These are phyloP conservation scores for Hylaea fasciaria DNA, from an alignment of 2,888 invertebrate species.

Conservation along the genomic window DNA sequence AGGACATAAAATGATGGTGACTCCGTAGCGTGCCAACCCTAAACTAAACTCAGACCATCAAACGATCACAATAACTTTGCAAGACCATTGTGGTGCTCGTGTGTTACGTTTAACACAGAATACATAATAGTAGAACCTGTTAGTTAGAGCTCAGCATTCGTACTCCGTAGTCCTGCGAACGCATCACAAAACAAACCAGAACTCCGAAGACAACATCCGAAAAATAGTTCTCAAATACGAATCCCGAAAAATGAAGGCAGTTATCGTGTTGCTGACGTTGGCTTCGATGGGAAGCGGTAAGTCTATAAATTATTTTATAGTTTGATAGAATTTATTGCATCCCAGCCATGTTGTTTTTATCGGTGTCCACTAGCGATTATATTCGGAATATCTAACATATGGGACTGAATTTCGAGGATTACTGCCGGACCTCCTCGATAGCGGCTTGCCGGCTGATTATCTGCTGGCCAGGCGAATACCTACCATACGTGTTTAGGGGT, in stretches of 20 bases:
- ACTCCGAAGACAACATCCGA: background rate
- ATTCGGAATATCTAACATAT: too few species aligned
- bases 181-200: too few species aligned
- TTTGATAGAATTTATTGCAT: background rate
- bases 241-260: slow-evolving; percentile 8
- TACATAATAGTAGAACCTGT: too few species aligned
- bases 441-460: background rate
- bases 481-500: too few species aligned
- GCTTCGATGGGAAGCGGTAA: slow-evolving; percentile 16
- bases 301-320: background rate
- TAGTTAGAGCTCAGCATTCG: too few species aligned
- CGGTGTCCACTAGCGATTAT: too few species aligned
- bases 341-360: background rate
- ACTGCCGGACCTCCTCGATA: background rate
- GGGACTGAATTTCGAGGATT: background rate
- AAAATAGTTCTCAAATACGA: background rate
- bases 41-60: slow-evolving; percentile 1
- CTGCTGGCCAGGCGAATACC: background rate
- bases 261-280: slow-evolving; percentile 6
- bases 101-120: slow-evolving; percentile 6
- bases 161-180: too few species aligned
- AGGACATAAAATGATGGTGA: too few species aligned
- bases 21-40: slow-evolving; percentile 5
- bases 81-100: slow-evolving; percentile 17
- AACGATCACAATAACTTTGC: slow-evolving; percentile 14